Conservation (phyloP, 2,888 invertebrate genomes). For the Hemicrepidius hirtus region DNA sequence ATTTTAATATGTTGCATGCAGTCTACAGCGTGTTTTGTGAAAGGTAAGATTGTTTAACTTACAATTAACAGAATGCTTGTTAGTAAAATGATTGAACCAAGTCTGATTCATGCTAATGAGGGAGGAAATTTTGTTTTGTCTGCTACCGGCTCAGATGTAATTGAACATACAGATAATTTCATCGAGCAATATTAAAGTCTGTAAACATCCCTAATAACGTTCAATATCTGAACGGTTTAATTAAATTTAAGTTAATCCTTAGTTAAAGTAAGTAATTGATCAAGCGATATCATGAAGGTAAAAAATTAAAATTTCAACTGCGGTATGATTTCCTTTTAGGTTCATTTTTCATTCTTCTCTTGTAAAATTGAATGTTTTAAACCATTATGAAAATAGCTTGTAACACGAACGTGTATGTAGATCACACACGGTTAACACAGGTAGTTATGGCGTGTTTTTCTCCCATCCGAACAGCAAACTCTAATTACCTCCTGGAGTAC, state of each 20-base stretch:
- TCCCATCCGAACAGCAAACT: conserved; percentile 60
- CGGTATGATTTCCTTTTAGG: too few species aligned
- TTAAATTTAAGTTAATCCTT: neutral
- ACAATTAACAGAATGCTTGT: too few species aligned
- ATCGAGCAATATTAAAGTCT: conserved; percentile 7
- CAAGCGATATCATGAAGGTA: too few species aligned
- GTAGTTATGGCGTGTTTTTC: conserved; percentile 57
- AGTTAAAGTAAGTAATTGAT: too few species aligned
- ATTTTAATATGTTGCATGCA: too few species aligned
- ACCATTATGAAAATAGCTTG: conserved; percentile 38
- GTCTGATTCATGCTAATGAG: conserved; percentile 4
- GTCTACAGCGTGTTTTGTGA: too few species aligned
- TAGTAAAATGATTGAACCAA: neutral
- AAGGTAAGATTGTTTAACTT: too few species aligned
- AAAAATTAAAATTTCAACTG: neutral
- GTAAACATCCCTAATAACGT: neutral
- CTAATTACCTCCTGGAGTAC: conserved; percentile 64
- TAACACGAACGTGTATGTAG: conserved; percentile 23
- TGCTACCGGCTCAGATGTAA: conserved; percentile 12
- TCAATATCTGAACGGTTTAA: conserved; percentile 13
- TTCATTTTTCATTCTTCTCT: neutral
- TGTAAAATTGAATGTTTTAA: conserved; percentile 20
- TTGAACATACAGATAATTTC: conserved; percentile 10
- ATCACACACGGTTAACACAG: conserved; percentile 40
- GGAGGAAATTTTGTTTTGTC: conserved; percentile 12